These are phyloP conservation scores for Odontamblyopus lacepedii DNA, from an alignment of 2,797 vertebrate genomes.

Conservation along the genomic window DNA sequence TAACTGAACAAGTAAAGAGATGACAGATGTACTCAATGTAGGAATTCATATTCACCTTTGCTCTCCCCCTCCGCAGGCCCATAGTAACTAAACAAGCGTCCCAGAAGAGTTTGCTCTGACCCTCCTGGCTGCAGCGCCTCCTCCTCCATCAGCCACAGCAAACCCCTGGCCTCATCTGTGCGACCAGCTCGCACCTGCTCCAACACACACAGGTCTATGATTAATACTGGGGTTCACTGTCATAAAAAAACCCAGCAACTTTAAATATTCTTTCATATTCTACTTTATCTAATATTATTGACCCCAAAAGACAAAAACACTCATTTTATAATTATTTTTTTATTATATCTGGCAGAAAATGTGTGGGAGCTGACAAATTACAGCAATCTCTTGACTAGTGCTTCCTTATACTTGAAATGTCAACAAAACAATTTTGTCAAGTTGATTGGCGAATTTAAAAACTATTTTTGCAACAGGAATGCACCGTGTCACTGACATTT, in stretches of 20 bases:
- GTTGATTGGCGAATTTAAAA: slow-evolving; percentile 11
- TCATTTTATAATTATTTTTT: too few species aligned
- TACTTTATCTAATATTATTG: too few species aligned
- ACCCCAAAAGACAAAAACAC: too few species aligned
- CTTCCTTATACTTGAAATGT: slow-evolving; percentile 52
- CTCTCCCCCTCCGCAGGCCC: slow-evolving; percentile 89
- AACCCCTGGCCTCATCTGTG: slow-evolving; percentile 91
- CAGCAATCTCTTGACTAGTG: slow-evolving; percentile 46
- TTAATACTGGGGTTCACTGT: not conserved
- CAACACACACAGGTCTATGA: slow-evolving; percentile 9
- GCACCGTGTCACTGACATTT: not conserved
- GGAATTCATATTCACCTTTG: slow-evolving; percentile 78
- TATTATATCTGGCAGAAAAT: too few species aligned
- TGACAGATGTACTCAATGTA: not conserved
- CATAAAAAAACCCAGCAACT: too few species aligned
- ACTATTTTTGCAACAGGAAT: slow-evolving; percentile 22
- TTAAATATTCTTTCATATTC: too few species aligned
- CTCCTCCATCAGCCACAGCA: slow-evolving; percentile 97
- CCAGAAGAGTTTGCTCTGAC: slow-evolving; percentile 86
- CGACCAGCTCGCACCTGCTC: slow-evolving; percentile 85
- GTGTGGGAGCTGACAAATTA: slow-evolving; percentile 27
- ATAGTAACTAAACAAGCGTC: slow-evolving; percentile 92
- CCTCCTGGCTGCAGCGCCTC: slow-evolving; percentile 88
- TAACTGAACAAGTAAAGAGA: not conserved
- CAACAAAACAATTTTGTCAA: slow-evolving; percentile 37